Evolutionary conservation across 1,140 invertebrate species (phyloP).

Genomic region (Meloidogyne chitwoodi): DNA sequence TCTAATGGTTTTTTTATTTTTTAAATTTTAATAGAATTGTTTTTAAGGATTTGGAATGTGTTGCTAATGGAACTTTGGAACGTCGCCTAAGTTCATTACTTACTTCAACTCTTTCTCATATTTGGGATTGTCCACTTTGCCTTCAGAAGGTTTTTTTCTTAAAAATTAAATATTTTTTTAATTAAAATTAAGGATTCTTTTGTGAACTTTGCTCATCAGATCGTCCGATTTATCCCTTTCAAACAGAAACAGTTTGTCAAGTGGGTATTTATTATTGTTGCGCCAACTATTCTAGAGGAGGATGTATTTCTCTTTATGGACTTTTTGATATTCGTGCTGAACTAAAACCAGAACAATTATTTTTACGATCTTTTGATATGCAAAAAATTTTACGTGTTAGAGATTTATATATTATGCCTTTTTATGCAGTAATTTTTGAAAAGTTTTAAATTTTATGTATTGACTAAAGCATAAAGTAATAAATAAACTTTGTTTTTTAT

Average conservation of each 20-base stretch:
- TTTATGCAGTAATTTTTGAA: constrained; percentile 41
- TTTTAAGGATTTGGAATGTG: constrained; percentile 43
- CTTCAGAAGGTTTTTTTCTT: constrained; percentile 61
- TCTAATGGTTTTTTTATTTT: too few relatives aligned
- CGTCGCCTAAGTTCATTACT: constrained; percentile 59
- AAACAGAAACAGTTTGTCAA: constrained; percentile 60
- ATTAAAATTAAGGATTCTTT: constrained; percentile 37
- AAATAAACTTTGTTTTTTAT: background rate
- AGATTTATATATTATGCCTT: constrained; percentile 49
- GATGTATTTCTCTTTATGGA: constrained; percentile 44
- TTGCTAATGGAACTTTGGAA: constrained; percentile 54
- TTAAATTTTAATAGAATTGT: too few relatives aligned
- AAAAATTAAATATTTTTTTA: too few relatives aligned
- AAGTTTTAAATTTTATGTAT: too few relatives aligned
- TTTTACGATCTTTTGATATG: constrained; percentile 48
- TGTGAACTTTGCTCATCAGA: constrained; percentile 62
- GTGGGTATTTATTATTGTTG: constrained; percentile 66
- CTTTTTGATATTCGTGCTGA: constrained; percentile 53
- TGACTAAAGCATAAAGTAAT: too few relatives aligned
- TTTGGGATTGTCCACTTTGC: constrained; percentile 61
- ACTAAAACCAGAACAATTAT: constrained; percentile 50
- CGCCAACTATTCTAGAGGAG: constrained; percentile 72
- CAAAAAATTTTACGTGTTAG: constrained; percentile 11
- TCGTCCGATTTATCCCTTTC: constrained; percentile 63
- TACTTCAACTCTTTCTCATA: constrained; percentile 60